phyloP scores from a whole-genome alignment of 2,113 vertebrate genomes.

The Cephalopholis sonnerati region DNA sequence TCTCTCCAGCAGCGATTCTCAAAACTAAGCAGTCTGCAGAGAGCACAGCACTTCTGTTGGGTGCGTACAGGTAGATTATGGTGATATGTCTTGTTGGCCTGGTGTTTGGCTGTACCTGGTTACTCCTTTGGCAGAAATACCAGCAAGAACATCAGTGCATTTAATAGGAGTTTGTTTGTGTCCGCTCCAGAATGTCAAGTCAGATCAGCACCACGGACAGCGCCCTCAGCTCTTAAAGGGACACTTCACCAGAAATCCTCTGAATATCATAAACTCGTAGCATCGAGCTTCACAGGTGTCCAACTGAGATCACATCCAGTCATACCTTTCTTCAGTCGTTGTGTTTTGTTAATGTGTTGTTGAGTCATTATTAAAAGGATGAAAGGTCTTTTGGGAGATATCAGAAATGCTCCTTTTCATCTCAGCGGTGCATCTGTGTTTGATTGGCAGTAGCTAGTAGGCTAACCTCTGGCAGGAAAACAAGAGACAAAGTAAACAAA shows the following conservation, averaged over 20 bases:
- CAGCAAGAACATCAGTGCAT: neutral
- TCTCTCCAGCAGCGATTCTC: neutral
- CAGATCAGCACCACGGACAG: constrained; percentile 38
- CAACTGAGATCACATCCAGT: neutral
- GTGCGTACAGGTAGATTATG: too few relatives aligned
- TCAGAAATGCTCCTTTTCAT: neutral
- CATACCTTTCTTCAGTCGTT: neutral
- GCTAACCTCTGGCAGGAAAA: neutral
- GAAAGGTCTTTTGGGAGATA: neutral
- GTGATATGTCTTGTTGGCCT: neutral
- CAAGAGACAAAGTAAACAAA: neutral
- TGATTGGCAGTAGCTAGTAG: neutral
- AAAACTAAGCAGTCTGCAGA: neutral
- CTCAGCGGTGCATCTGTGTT: neutral
- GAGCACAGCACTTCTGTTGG: neutral
- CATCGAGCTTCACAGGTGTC: neutral
- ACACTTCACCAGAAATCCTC: neutral
- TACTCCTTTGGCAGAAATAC: neutral
- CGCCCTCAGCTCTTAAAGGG: neutral
- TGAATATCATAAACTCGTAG: neutral
- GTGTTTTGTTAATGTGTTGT: neutral
- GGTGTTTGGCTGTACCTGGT: neutral
- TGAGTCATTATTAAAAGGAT: neutral
- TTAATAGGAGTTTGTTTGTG: neutral
- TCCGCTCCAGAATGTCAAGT: neutral